phyloP scores from a whole-genome alignment of 2,888 invertebrate species.

The Heliconius charithonia region DNA sequence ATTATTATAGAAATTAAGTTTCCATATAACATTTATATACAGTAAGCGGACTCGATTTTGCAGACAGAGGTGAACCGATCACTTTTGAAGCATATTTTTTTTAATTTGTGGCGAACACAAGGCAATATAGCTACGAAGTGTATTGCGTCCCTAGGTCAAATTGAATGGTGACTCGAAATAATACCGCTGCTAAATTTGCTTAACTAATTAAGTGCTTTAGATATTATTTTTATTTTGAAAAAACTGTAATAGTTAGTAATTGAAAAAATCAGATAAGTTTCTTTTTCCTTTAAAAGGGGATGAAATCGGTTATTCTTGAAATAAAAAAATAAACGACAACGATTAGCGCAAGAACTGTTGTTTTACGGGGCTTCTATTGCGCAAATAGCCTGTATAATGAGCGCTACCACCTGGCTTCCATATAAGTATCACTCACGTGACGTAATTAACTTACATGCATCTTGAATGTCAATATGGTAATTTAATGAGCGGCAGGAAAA shows the following conservation, averaged over 20 bases:
- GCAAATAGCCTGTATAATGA: conserved; percentile 47
- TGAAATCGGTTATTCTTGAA: neutral
- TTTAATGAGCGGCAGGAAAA: conserved; percentile 44
- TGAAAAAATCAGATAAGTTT: neutral
- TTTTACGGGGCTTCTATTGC: conserved; percentile 48
- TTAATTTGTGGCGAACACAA: too few species aligned
- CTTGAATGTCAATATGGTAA: conserved; percentile 49
- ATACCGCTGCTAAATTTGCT: neutral
- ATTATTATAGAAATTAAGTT: neutral
- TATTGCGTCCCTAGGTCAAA: neutral
- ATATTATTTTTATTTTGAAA: neutral
- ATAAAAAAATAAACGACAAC: neutral
- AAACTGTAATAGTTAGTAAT: neutral
- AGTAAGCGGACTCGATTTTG: neutral
- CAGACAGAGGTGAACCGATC: neutral
- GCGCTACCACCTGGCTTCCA: conserved; percentile 50
- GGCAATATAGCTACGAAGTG: neutral
- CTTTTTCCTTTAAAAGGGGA: neutral
- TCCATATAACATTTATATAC: neutral
- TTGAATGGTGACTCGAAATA: neutral
- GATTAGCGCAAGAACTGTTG: conserved; percentile 25
- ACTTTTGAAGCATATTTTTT: too few species aligned
- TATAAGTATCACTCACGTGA: conserved; percentile 50
- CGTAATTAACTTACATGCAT: conserved; percentile 49
- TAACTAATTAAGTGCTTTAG: neutral